Evolutionary conservation across 2,797 vertebrate species (phyloP).

Genomic region (Anguilla obscura): DNA sequence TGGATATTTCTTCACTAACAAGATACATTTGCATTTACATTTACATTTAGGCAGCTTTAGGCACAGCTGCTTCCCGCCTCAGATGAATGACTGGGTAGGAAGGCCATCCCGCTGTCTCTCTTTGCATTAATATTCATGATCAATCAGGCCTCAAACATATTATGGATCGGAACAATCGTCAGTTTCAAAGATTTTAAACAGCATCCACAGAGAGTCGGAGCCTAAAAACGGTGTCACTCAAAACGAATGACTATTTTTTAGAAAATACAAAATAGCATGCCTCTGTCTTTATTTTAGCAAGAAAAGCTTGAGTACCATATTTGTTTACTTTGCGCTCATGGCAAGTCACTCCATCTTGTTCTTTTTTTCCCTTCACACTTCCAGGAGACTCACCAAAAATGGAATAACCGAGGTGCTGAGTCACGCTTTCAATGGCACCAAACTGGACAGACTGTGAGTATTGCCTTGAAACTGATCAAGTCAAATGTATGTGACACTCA

Average conservation of each 20-base stretch:
- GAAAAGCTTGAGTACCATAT: not conserved
- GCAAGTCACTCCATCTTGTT: constrained; percentile 7
- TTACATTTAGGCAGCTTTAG: not conserved
- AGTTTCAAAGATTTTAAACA: not conserved
- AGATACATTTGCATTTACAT: not conserved
- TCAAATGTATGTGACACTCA: not conserved
- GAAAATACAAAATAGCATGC: not conserved
- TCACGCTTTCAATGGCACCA: constrained; percentile 75
- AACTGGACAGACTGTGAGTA: constrained; percentile 74
- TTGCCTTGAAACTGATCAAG: not conserved
- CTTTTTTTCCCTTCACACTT: constrained; percentile 18
- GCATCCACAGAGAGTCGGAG: not conserved
- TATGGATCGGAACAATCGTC: not conserved
- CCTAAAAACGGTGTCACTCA: not conserved
- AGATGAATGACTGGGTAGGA: not conserved
- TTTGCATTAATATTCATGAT: not conserved
- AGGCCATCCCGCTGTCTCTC: not conserved
- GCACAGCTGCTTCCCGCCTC: not conserved
- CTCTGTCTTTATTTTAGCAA: not conserved
- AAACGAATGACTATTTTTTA: not conserved
- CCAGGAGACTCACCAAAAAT: constrained; percentile 74
- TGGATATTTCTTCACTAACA: not conserved
- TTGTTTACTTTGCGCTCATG: not conserved
- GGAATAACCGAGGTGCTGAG: constrained; percentile 71
- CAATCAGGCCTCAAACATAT: not conserved